Base-by-base conservation (phyloP, 2,797 vertebrate species). In the Neolamprologus multifasciatus region DNA sequence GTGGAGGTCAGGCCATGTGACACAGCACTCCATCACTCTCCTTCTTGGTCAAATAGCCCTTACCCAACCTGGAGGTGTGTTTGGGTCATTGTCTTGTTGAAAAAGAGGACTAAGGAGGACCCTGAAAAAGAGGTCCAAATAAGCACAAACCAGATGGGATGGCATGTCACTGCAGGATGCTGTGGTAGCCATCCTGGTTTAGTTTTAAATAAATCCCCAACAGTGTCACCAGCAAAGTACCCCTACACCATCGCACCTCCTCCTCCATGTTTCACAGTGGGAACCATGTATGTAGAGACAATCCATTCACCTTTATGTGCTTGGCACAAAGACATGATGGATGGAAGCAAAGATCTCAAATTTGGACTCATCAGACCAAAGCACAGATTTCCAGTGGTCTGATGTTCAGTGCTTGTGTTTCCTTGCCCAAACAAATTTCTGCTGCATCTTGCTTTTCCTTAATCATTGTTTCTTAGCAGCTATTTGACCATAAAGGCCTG, bases 401-500 rank as follows among this genome's bases (percentile, higher is more conserved):
- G 51, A 52, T 52, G 51, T 52, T 52, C n/a, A 1, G 0, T 7
- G 51, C 6, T 52, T 52, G 51, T 21, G 51, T 52, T 1, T 52
- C 51, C 1, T 52, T 0, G 0, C n/a, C 4, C n/a, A 52, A 21
- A 52, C 10, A 52, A 21, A 52, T 52, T 4, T 52, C 51, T 52
- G 0, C 51, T 52, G 51, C 51, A 12, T 21, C 51, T 52, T 52
- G 51, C 10, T 52, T 52, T 52, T 7, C 51, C 51, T 52, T 52
- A 21, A 21, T 52, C 51, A 52, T 52, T 52, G 10, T 52, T 52
- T 52, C 51, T 52, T 52, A 52, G 0, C 51, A 52, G 51, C 51
- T 52, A 21, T 52, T 52, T 52, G 51, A 52, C n/a, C 2, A 52
- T 52, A 52, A 52, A 52, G 51, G 10, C 1, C 51, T 52, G 6